Conservation (phyloP, 2,797 vertebrate genomes). For the Pipistrellus pygmaeus region DNA sequence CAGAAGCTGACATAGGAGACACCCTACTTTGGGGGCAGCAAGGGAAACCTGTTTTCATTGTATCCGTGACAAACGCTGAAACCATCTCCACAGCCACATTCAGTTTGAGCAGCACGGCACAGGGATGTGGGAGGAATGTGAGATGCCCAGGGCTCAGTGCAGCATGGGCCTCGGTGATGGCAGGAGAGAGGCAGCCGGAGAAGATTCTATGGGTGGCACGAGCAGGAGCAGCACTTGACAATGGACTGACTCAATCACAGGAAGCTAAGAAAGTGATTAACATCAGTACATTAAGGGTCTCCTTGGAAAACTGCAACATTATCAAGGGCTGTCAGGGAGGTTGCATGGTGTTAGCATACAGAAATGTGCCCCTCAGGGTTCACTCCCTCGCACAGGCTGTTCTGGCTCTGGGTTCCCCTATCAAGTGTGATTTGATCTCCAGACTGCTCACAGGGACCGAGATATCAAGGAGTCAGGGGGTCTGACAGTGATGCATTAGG, state of each 20-base stretch:
- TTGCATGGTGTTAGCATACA: background rate
- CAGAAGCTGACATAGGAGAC: background rate
- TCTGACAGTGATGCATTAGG: slow-evolving; percentile 76
- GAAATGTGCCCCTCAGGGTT: background rate
- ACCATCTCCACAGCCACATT: background rate
- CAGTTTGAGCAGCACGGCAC: background rate
- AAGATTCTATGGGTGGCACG: rapidly evolving
- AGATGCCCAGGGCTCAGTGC: background rate
- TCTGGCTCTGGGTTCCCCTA: background rate
- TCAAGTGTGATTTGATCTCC: slow-evolving; percentile 59
- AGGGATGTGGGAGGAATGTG: background rate
- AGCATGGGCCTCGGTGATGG: background rate
- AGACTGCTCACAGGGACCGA: slow-evolving; percentile 61
- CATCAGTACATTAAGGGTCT: slow-evolving; percentile 35
- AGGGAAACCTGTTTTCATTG: background rate
- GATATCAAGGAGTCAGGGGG: slow-evolving; percentile 72
- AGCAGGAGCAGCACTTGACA: background rate
- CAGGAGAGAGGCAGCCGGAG: background rate
- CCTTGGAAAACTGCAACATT: background rate
- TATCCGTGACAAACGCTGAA: background rate
- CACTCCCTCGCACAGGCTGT: background rate
- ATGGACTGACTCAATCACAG: slow-evolving; percentile 18
- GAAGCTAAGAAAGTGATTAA: slow-evolving; percentile 66
- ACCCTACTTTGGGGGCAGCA: background rate
- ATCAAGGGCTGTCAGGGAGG: slow-evolving; percentile 28